Evolutionary conservation across 92 coral and sea anemone genomes (phyloP).

Genomic region (Isaurus tuberculatus): DNA sequence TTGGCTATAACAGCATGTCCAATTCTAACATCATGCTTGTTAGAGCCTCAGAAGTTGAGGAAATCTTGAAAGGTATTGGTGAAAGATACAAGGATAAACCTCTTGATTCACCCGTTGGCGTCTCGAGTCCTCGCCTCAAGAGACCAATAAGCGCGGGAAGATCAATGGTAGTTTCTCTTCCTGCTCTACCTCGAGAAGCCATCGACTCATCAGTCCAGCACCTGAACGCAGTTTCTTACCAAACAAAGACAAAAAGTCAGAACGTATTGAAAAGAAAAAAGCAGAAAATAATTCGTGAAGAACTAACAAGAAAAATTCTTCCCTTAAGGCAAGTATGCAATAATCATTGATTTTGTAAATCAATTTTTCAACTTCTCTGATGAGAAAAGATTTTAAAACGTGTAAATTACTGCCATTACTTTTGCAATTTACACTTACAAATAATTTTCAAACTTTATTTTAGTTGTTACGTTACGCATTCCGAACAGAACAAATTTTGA

Average conservation of each 20-base stretch:
- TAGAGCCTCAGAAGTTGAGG: constrained; percentile 84
- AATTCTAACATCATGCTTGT: constrained; percentile 97
- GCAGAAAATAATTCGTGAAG: constrained; percentile 57
- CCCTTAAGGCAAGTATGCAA: constrained; percentile 72
- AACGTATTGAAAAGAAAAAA: constrained; percentile 61
- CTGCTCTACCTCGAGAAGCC: constrained; percentile 66
- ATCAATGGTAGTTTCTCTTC: constrained; percentile 50
- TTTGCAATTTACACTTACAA: no score
- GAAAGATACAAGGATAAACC: constrained; percentile 74
- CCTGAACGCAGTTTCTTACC: constrained; percentile 81
- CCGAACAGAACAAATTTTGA: neutral
- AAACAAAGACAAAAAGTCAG: constrained; percentile 63
- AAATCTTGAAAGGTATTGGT: constrained; percentile 86
- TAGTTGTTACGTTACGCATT: neutral
- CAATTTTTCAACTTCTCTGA: no score
- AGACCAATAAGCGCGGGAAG: constrained; percentile 61
- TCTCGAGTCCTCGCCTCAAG: constrained; percentile 48
- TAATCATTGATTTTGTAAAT: neutral
- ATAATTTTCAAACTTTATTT: no score
- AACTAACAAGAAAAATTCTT: constrained; percentile 78
- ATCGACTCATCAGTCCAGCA: constrained; percentile 85
- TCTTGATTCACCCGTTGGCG: constrained; percentile 57
- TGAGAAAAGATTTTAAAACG: no score
- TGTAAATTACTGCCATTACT: no score
- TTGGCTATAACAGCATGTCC: constrained; percentile 93